Conservation (phyloP, 1,140 invertebrate species). For the Mactra quadrangularis region DNA sequence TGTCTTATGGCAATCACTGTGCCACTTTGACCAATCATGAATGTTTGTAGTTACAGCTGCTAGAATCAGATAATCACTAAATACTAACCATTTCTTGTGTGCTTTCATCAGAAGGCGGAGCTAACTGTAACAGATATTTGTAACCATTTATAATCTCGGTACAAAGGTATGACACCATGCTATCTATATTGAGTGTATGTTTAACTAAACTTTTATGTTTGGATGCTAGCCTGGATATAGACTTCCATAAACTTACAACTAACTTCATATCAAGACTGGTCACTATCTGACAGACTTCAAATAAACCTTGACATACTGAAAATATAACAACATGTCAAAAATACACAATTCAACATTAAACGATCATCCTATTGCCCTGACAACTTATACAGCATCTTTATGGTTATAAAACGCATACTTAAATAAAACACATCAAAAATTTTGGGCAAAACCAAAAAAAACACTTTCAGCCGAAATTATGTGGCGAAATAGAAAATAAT, state of each 20-base stretch:
- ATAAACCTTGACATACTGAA: constrained; percentile 77
- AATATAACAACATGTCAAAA: constrained; percentile 19
- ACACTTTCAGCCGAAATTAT: no score
- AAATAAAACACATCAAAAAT: background rate
- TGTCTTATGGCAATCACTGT: no score
- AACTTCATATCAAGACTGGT: constrained; percentile 80
- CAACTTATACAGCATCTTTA: no score
- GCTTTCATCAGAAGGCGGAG: constrained; percentile 53
- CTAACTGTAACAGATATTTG: constrained; percentile 72
- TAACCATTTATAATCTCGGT: constrained; percentile 71
- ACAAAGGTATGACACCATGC: constrained; percentile 71
- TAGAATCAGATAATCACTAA: no score
- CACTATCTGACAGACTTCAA: constrained; percentile 77
- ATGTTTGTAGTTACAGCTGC: no score
- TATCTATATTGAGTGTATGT: constrained; percentile 67
- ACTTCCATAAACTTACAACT: constrained; percentile 78
- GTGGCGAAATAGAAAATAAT: no score
- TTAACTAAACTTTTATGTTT: constrained; percentile 45
- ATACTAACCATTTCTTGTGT: constrained; percentile 64
- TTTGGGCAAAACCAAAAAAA: background rate
- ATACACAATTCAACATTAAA: background rate
- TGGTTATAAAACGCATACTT: background rate
- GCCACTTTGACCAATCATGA: no score
- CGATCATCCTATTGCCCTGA: background rate
- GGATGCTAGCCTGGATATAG: constrained; percentile 72